A percentile compares a stretch with the other conserved stretches of the same genome.
Conservation (phyloP, 2,888 invertebrate species). For the Trissoscelio sp. region DNA sequence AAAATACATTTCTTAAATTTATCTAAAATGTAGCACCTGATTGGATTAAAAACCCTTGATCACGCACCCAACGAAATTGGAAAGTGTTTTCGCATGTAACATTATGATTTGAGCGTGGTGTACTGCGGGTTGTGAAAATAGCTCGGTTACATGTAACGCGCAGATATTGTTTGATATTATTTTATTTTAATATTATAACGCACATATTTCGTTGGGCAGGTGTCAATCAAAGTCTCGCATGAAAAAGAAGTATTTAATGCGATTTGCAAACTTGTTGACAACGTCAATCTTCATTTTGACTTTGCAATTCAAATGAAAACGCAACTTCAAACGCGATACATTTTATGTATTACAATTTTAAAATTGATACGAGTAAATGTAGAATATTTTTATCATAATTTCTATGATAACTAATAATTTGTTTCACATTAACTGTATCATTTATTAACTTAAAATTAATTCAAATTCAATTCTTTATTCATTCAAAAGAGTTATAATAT, state of each 20-base stretch:
- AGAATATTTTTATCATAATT: too few species aligned
- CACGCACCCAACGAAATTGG: neutral
- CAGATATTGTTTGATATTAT: constrained; percentile 34
- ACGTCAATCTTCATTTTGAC: constrained; percentile 56
- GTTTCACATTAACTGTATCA: neutral
- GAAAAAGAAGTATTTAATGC: constrained; percentile 58
- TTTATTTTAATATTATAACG: constrained; percentile 41
- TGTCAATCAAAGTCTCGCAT: constrained; percentile 57
- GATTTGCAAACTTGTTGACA: constrained; percentile 64
- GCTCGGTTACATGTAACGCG: constrained; percentile 21
- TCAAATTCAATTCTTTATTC: too few species aligned
- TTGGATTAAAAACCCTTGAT: neutral
- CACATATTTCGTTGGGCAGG: constrained; percentile 35
- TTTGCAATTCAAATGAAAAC: constrained; percentile 55
- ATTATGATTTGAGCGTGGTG: neutral
- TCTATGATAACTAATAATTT: constrained; percentile 2
- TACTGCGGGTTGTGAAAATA: constrained; percentile 3
- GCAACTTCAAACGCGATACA: constrained; percentile 30
- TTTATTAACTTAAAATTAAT: neutral
- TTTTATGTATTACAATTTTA: constrained; percentile 13
- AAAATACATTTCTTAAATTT: neutral
- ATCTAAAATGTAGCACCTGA: neutral
- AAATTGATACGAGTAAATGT: constrained; percentile 4
- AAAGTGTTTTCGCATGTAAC: neutral
- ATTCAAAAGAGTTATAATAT: neutral